Base-by-base conservation (phyloP, 2,888 invertebrate species). In the Uropetala carovei region DNA sequence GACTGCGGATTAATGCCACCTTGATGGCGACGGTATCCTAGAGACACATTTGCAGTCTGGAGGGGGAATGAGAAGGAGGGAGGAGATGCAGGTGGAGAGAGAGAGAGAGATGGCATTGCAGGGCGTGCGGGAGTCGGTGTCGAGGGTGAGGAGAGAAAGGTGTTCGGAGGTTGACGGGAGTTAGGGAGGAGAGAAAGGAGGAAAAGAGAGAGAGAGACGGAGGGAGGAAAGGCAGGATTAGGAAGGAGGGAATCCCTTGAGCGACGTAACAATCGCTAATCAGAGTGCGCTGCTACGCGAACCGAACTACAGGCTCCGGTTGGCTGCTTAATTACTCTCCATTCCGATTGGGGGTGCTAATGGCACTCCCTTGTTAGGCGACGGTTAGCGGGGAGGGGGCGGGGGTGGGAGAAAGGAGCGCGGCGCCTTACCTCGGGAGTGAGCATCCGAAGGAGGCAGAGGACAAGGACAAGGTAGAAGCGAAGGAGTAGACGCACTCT, bases 291-390 rank as follows among this genome's bases (percentile, higher is more conserved):
- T 43, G 43, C 43, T 43, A 1, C 43, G 43, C 43, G 43, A 43
- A 43, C 43, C 43, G 59, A 16, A 16, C 30, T 85, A 27, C 75
- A 83, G 4, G 83, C 89, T 43, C 59, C 56, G 59, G 30, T 64
- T 68, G 64, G 89, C 89, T 64, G 89, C 89, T 89, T 89, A 89
- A 89, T 89, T 89, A 89, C 64, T 43, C 89, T 30, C 68, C 89
- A 89, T 89, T 18, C 89, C 64, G 89, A 43, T 60, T n/a, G 64
- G 64, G 89, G 89, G 89, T 58, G 89, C 89, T 89, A 89, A 89
- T 89, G 89, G 89, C 89, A 56, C 89, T 89, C 64, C 89, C 89
- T 89, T 89, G 89, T 89, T 89, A 86, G 83, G 43, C 14, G 83
- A 43, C 43, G 83, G 22, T 27, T 75, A 64, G 18, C 5, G 10